Evolutionary conservation across 2,888 invertebrate species (phyloP), one percentile per base, ranked within the genome.

Genomic region (Acanthococcus lagerstroemiae): DNA sequence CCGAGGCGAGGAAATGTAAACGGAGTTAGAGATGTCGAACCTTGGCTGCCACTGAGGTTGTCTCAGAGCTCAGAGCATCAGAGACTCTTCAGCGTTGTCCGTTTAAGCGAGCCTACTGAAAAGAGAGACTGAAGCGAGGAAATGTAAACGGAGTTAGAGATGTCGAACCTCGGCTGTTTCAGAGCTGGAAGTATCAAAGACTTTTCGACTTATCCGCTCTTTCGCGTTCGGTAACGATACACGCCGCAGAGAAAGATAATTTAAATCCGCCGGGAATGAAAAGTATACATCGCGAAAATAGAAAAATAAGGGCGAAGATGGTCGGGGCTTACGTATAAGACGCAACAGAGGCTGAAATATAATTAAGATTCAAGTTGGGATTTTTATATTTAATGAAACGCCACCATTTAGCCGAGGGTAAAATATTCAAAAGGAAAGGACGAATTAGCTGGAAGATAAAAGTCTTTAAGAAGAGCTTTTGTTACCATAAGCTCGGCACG

Each of bases 401-500:
- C 61, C 61, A 52, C 26, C 37, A 17, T 61, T 61, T 61, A 52
- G 52, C 27, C 30, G 22, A 12, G 46, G 52, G 48, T 61, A 61
- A 61, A 61, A 52, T 61, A 61, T 61, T 61, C 61, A 61, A 61
- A 52, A 48, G 27, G 30, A 50, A 1, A 21, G 52, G 61, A 30
- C 30, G 27, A 48, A 26, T 22, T 27, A 26, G 48, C 25, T 19
- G n/a, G 61, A 61, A 61, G 61, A 61, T 61, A 52, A 52, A 61
- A 61, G 61, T 61, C 50, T 61, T 61, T 52, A 61, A 61, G 48
- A 19, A 50, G 61, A 61, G 61, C 52, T 61, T 61, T 61, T 61
- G 61, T 52, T 61, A 61, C 25, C 61, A 52, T 61, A 61, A 61
- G 61, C 61, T 61, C n/a, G 26, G n/a, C 22, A 22, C 22, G 22